Evolutionary conservation across 2,888 invertebrate species (phyloP).

Genomic region (Drosophila kambysellisi): DNA sequence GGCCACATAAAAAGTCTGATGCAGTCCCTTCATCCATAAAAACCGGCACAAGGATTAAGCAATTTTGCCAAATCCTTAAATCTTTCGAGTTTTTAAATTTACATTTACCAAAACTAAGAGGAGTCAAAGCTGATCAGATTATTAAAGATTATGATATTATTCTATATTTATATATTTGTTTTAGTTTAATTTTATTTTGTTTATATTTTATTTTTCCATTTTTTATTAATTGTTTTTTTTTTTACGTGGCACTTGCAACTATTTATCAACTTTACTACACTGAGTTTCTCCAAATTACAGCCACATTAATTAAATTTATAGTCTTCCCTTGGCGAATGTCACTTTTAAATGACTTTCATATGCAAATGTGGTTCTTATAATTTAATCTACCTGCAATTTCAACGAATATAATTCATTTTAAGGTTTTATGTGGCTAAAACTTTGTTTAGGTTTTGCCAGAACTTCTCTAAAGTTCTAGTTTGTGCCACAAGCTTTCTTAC

Average conservation of each 20-base stretch:
- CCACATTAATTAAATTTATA: not conserved
- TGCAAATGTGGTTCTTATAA: not conserved
- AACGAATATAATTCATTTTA: conserved; percentile 31
- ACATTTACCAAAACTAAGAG: not conserved
- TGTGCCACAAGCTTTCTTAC: conserved; percentile 48
- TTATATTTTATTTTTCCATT: not conserved
- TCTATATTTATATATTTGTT: not conserved
- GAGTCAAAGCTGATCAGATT: not conserved
- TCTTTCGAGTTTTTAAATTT: not conserved
- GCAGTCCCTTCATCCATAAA: conserved; percentile 9
- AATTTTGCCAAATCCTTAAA: conserved; percentile 1
- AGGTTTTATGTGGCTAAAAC: conserved; percentile 22
- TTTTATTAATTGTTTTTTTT: not conserved
- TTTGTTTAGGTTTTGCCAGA: conserved; percentile 18
- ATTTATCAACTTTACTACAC: not conserved
- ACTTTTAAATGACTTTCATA: conserved; percentile 6
- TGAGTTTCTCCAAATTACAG: not conserved
- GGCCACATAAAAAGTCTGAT: conserved; percentile 26
- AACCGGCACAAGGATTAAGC: conserved; percentile 14
- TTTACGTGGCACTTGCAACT: not conserved
- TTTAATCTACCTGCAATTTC: not conserved
- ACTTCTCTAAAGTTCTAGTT: conserved; percentile 41
- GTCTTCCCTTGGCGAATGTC: not conserved
- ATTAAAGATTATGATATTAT: not conserved
- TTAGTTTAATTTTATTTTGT: not conserved